Evolutionary conservation across 2,797 vertebrate species (phyloP).

Genomic region (Lycodopsis pacificus): DNA sequence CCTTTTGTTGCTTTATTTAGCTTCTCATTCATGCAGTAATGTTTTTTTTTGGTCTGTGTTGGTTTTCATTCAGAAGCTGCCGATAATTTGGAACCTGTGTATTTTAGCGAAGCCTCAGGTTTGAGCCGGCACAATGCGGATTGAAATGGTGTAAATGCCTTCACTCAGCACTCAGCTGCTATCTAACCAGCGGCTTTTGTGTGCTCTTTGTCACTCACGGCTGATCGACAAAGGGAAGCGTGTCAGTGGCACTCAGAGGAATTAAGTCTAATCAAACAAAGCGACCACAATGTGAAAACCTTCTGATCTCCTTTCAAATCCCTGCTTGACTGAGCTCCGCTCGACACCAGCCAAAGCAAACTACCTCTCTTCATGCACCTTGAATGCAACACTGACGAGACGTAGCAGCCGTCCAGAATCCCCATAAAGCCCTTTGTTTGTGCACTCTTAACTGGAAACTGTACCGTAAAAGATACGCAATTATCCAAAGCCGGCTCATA

Average conservation of each 20-base stretch:
- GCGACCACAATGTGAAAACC: constrained; percentile 70
- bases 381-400: constrained; percentile 32
- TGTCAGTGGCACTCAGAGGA: constrained; percentile 56
- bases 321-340: constrained; percentile 58
- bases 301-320: constrained; percentile 73
- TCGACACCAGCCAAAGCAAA: constrained; percentile 67
- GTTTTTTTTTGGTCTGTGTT: constrained; percentile 43
- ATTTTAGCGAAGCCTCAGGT: constrained; percentile 32
- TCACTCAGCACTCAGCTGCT: constrained; percentile 56
- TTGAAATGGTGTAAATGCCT: constrained; percentile 49
- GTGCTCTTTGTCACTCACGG: constrained; percentile 49
- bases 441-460: constrained; percentile 46
- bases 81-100: constrained; percentile 40
- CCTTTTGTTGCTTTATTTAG: constrained; percentile 68
- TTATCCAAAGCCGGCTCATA: constrained; percentile 53
- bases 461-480: constrained; percentile 50
- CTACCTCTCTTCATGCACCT: constrained; percentile 37
- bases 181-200: constrained; percentile 55
- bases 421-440: constrained; percentile 67
- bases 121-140: constrained; percentile 25
- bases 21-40: constrained; percentile 59
- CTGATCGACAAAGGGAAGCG: constrained; percentile 68
- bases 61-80: constrained; percentile 36
- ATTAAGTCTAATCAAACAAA: constrained; percentile 77
- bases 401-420: constrained; percentile 50